These are phyloP conservation scores for Drosophila prostipennis DNA, from an alignment of 2,888 invertebrate genomes.

Conservation along the genomic window DNA sequence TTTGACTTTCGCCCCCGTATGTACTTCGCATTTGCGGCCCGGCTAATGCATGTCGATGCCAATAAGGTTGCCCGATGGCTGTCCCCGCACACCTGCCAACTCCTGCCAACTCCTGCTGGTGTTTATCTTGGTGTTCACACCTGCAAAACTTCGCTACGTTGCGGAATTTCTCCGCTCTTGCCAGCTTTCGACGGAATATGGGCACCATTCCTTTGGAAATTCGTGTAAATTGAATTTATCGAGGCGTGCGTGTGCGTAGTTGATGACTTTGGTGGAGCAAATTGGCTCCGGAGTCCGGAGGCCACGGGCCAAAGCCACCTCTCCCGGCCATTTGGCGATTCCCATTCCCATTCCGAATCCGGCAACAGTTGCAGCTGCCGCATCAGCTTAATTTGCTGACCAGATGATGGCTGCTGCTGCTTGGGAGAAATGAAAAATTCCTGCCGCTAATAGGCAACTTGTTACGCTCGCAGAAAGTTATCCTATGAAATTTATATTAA, in stretches of 20 bases:
- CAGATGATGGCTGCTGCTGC: constrained; percentile 52
- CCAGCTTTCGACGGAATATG: background rate
- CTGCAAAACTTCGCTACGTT: constrained; percentile 66
- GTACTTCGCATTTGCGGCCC: constrained; percentile 63
- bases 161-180: constrained; percentile 54
- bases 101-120: constrained; percentile 10
- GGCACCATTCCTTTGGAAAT: constrained; percentile 70
- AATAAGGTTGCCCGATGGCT: constrained; percentile 54
- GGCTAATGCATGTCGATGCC: constrained; percentile 77
- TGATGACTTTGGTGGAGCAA: constrained; percentile 75
- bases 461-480: constrained; percentile 68
- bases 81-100: constrained; percentile 1
- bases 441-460: constrained; percentile 65
- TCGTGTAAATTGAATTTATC: constrained; percentile 80
- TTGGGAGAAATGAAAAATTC: constrained; percentile 48
- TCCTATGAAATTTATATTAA: constrained; percentile 63
- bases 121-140: constrained; percentile 78
- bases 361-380: constrained; percentile 70
- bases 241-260: constrained; percentile 77
- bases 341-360: constrained; percentile 31
- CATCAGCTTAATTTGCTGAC: constrained; percentile 71
- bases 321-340: constrained; percentile 47
- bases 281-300: constrained; percentile 63
- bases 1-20: constrained; percentile 70
- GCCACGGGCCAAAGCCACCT: constrained; percentile 49